phyloP scores from a whole-genome alignment of 2,113 vertebrate species.

The Melanostigma gelatinosum region DNA sequence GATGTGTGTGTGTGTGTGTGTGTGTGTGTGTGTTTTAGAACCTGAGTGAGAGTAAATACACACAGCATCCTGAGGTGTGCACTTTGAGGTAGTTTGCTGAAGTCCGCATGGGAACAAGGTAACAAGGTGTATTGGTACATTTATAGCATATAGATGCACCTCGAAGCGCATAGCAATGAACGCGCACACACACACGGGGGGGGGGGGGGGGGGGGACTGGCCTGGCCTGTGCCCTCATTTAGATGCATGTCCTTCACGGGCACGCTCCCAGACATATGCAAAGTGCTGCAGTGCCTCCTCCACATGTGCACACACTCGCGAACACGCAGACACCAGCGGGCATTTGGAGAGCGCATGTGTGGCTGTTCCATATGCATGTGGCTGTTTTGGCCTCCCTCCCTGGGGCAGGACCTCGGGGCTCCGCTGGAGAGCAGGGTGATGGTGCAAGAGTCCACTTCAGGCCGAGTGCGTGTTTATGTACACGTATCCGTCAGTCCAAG shows the following conservation, averaged over 20 bases:
- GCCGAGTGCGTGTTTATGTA: slow-evolving; percentile 46
- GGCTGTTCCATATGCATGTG: slow-evolving; percentile 78
- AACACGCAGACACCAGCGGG: slow-evolving; percentile 39
- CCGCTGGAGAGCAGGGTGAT: slow-evolving; percentile 51
- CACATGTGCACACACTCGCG: slow-evolving; percentile 23
- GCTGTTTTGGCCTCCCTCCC: slow-evolving; percentile 63
- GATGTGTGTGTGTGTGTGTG: not conserved
- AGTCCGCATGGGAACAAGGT: slow-evolving; percentile 51
- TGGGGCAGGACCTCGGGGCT: slow-evolving; percentile 64
- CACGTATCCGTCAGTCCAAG: slow-evolving; percentile 16
- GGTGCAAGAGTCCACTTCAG: slow-evolving; percentile 63
- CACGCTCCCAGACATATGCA: slow-evolving; percentile 64
- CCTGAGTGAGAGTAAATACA: slow-evolving; percentile 67
- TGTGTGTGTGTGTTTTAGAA: slow-evolving; percentile 49
- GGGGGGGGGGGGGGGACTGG: not conserved
- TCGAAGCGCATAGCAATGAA: slow-evolving; percentile 29
- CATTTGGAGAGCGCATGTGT: slow-evolving; percentile 40
- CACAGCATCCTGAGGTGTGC: slow-evolving; percentile 54
- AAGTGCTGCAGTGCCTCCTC: slow-evolving; percentile 43
- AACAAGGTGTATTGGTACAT: slow-evolving; percentile 45
- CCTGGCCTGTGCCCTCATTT: slow-evolving; percentile 28
- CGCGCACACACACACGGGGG: slow-evolving; percentile 2
- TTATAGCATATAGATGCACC: slow-evolving; percentile 31
- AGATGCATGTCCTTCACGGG: slow-evolving; percentile 38
- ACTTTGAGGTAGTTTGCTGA: slow-evolving; percentile 68